Evolutionary conservation across 2,113 vertebrate species (phyloP), one percentile per base, ranked within the genome.

Genomic region (Xerus inauris): DNA sequence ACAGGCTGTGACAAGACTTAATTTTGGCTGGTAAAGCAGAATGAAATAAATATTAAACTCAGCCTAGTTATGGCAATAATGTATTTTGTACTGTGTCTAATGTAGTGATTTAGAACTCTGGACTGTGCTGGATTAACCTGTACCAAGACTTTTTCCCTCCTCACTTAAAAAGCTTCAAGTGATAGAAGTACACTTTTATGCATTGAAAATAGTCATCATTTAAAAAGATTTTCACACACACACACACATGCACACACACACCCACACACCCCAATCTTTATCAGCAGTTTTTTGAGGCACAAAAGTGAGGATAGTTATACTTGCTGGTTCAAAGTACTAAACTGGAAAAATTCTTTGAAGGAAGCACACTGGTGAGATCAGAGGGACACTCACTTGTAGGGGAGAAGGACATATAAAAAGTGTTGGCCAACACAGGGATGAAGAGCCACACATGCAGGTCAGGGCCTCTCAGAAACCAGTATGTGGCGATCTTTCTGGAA

Each of bases 11-110:
- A 84, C 92, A 96, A 93, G 38, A 64, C 65, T 83, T 0, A 51
- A 75, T 94, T 97, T 54, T 97, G n/a, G 69, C 40, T 71, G 85
- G 65, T n/a, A 96, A 92, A 91, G 35, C 13, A 96, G 24, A 72
- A 59, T 87, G 77, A 97, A 95, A 90, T 90, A 91, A 57, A 75
- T 90, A 94, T 89, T 47, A 89, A 93, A 1, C 76, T 89, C 14
- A 89, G 97, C 67, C 47, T 88, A 42, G 3, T 75, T 95, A 67
- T 47, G 20, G 76, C 71, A 93, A 82, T 81, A 59, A 59, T 45
- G 71, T 88, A 45, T 62, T 91, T 92, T 79, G 51, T 59, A 67
- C 26, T 17, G 75, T 64, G 19, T 77, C 87, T 85, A 82, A 77
- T 13, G n/a, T 17, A 24, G 40, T 80, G 64, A 89, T 19, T 81